phyloP scores from a whole-genome alignment of 37 sponge, comb jelly and placozoan species.

The Cliona cf. orientalis region DNA sequence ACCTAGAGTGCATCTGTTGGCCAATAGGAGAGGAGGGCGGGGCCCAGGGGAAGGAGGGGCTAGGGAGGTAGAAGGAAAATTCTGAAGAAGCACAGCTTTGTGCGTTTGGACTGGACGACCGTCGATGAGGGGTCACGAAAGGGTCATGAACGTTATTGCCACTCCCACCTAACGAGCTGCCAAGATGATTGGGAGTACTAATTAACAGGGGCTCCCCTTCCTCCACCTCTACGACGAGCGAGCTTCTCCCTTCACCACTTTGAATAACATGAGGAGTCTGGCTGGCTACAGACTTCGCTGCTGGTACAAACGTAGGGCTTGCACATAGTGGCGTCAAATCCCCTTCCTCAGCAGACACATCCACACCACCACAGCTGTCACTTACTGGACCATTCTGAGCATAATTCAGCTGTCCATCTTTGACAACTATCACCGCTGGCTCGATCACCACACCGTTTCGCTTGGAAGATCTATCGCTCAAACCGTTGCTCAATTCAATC shows the following conservation, averaged over 20 bases:
- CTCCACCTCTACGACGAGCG: no score
- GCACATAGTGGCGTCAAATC: neutral
- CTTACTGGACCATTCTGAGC: neutral
- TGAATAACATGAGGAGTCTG: no score
- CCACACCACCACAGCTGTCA: neutral
- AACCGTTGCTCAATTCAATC: no score
- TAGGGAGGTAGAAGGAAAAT: slow-evolving; percentile 38
- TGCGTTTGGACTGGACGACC: slow-evolving; percentile 8
- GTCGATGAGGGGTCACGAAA: slow-evolving; percentile 16
- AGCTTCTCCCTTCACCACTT: no score
- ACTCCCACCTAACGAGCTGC: no score
- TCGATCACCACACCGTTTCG: no score
- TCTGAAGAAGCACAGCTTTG: slow-evolving; percentile 56
- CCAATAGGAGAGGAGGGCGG: slow-evolving; percentile 50
- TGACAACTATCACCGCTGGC: neutral
- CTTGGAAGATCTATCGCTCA: neutral
- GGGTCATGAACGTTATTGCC: neutral
- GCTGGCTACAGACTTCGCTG: neutral
- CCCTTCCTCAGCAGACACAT: neutral
- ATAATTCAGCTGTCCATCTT: neutral
- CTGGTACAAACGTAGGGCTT: slow-evolving; percentile 2
- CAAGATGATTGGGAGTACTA: no score
- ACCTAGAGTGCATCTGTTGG: neutral
- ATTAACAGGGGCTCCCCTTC: no score
- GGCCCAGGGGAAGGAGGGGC: slow-evolving; percentile 60